phyloP scores from a whole-genome alignment of 1,140 invertebrate species.

The Megalopta genalis region DNA sequence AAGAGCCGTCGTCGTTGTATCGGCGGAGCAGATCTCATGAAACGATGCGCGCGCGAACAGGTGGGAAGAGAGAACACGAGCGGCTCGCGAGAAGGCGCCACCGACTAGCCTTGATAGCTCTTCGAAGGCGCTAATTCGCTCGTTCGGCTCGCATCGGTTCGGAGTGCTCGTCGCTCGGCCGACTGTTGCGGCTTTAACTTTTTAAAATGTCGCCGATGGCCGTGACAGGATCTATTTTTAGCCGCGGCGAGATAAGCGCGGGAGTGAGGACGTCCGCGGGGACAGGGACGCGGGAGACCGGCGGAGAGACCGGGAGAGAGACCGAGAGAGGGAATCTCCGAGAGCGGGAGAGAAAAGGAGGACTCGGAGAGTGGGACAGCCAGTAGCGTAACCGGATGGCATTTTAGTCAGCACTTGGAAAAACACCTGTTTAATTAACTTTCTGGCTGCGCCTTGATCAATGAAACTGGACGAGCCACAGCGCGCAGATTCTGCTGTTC shows the following conservation, averaged over 20 bases:
- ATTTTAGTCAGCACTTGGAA: constrained; percentile 37
- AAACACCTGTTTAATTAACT: constrained; percentile 59
- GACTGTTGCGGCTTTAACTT: constrained; percentile 72
- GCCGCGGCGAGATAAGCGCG: constrained; percentile 75
- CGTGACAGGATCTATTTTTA: constrained; percentile 80
- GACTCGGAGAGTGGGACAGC: constrained; percentile 24
- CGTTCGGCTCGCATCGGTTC: constrained; percentile 46
- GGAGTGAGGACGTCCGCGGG: constrained; percentile 39
- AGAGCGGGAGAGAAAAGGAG: constrained; percentile 10
- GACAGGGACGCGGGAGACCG: constrained; percentile 14
- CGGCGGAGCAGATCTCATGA: constrained; percentile 35
- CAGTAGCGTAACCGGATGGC: constrained; percentile 57
- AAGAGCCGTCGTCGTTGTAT: constrained; percentile 13
- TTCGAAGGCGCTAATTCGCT: constrained; percentile 59
- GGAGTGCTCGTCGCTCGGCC: constrained; percentile 37
- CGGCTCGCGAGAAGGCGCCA: constrained; percentile 65
- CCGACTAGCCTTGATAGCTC: constrained; percentile 40
- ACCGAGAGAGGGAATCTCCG: constrained; percentile 20
- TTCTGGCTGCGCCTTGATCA: constrained; percentile 4
- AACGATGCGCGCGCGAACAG: constrained; percentile 19
- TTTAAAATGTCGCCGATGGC: constrained; percentile 79
- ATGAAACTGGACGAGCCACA: neutral
- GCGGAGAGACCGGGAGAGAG: constrained; percentile 18
- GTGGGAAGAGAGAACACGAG: constrained; percentile 20
- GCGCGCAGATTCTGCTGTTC: neutral